phyloP scores from a whole-genome alignment of 2,797 vertebrate species.

The Sebastes variabilis region DNA sequence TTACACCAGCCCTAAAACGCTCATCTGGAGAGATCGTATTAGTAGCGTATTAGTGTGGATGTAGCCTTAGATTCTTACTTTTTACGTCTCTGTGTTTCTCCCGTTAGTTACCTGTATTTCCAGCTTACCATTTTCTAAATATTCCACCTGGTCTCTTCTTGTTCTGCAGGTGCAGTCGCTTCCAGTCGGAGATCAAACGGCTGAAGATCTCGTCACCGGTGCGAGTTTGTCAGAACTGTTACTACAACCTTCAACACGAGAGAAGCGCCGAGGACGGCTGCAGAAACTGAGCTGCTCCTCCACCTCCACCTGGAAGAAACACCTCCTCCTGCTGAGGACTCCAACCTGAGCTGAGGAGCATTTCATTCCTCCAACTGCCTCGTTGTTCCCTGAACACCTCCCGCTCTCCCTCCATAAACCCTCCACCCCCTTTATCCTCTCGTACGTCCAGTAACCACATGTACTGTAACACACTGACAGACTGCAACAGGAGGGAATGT shows the following conservation, averaged over 20 bases:
- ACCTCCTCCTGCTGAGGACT: neutral
- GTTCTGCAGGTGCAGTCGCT: conserved; percentile 92
- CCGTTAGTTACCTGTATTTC: neutral
- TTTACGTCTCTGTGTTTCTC: no score
- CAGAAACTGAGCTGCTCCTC: conserved; percentile 81
- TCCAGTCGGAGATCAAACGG: conserved; percentile 97
- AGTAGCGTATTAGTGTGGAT: no score
- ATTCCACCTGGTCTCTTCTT: fast-evolving
- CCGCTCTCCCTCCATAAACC: neutral
- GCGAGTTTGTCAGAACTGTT: conserved; percentile 99
- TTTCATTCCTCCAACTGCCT: conserved; percentile 19
- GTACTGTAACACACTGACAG: conserved; percentile 69
- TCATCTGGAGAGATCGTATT: no score
- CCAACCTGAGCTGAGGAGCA: neutral
- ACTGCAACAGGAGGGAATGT: conserved; percentile 45
- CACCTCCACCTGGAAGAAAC: neutral
- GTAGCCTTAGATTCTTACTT: no score
- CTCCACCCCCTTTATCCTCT: neutral
- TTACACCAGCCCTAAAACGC: no score
- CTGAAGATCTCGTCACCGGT: conserved; percentile 98
- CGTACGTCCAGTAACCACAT: conserved; percentile 55
- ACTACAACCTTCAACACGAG: conserved; percentile 96
- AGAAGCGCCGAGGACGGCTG: conserved; percentile 87
- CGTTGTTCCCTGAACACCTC: neutral
- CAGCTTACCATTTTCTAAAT: neutral